Conservation (phyloP, 2,113 vertebrate genomes). For the Neolamprologus tretocephalus region DNA sequence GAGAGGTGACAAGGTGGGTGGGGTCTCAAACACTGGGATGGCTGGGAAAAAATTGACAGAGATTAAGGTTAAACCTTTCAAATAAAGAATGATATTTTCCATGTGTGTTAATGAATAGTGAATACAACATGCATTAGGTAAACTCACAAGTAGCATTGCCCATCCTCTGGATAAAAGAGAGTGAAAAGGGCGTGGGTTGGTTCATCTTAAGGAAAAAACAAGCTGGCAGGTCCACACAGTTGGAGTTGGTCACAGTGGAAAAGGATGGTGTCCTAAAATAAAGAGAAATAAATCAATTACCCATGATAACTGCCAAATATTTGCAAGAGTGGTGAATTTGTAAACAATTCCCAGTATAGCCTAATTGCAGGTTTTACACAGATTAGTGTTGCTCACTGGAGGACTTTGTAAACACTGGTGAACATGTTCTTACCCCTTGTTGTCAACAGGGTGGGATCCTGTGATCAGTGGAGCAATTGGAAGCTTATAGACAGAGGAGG, state of each 20-base stretch:
- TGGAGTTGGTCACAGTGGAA: slow-evolving; percentile 89
- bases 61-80: not conserved
- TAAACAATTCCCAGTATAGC: not conserved
- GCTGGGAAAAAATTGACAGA: slow-evolving; percentile 58
- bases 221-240: slow-evolving; percentile 94
- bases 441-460: slow-evolving; percentile 94
- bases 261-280: slow-evolving; percentile 84
- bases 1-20: slow-evolving; percentile 77
- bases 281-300: not conserved
- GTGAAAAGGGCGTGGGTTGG: slow-evolving; percentile 87
- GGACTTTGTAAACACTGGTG: not conserved
- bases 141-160: slow-evolving; percentile 83
- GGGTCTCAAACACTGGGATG: slow-evolving; percentile 84
- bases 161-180: slow-evolving; percentile 89
- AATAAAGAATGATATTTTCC: not conserved
- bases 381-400: not conserved
- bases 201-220: slow-evolving; percentile 98
- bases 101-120: not conserved
- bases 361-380: not conserved
- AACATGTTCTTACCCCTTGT: slow-evolving; percentile 82
- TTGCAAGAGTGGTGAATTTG: not conserved
- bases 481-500: slow-evolving; percentile 85
- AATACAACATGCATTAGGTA: not conserved
- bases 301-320: not conserved
- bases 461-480: slow-evolving; percentile 94